Evolutionary conservation across 2,888 invertebrate genomes (phyloP).

Genomic region (Leptinotarsa juncta): DNA sequence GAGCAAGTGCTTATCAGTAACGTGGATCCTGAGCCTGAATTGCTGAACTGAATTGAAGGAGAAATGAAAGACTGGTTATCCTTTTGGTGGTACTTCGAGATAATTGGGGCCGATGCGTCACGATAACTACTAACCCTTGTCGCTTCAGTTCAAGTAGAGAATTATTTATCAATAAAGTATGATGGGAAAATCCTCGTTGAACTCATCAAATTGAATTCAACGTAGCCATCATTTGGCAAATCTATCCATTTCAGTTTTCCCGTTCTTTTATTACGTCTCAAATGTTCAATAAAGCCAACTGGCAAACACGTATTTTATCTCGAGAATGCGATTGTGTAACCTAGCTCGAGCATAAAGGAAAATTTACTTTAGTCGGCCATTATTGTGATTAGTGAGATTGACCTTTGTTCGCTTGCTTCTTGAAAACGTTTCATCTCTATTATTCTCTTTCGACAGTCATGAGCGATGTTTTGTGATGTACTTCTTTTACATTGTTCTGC

Average conservation of each 20-base stretch:
- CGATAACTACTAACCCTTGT: too few relatives aligned
- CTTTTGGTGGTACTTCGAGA: too few relatives aligned
- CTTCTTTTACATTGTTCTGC: not conserved
- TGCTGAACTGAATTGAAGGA: too few relatives aligned
- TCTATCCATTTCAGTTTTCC: not conserved
- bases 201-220: too few relatives aligned
- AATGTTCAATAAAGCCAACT: not conserved
- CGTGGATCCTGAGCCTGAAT: too few relatives aligned
- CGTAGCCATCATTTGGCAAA: too few relatives aligned
- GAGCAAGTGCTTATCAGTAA: too few relatives aligned
- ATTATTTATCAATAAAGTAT: too few relatives aligned
- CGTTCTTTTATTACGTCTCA: not conserved
- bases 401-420: not conserved
- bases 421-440: not conserved
- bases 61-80: too few relatives aligned
- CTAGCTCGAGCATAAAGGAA: not conserved
- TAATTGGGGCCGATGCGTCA: too few relatives aligned
- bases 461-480: not conserved
- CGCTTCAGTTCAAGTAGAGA: too few relatives aligned
- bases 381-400: constrained; percentile 7
- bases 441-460: not conserved
- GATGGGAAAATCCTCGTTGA: too few relatives aligned
- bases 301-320: constrained; percentile 3
- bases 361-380: constrained; percentile 9
- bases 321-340: not conserved